phyloP scores from a whole-genome alignment of 2,113 vertebrate species.

The Edolisoma coerulescens region DNA sequence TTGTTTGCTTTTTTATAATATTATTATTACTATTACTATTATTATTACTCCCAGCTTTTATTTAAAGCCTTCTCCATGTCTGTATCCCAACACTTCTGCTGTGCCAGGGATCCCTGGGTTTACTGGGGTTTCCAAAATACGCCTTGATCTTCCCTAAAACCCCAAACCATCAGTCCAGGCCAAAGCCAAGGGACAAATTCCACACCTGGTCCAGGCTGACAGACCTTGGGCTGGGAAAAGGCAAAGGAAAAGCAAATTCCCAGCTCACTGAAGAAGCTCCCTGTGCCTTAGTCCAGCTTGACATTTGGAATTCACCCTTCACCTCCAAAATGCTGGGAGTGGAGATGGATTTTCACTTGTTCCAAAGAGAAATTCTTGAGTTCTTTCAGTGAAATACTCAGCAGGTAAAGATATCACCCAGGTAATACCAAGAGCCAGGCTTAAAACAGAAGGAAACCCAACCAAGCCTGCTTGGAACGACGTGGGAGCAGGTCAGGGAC shows the following conservation, averaged over 20 bases:
- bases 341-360: background rate
- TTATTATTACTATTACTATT: background rate
- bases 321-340: background rate
- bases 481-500: background rate
- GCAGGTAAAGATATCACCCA: too few relatives aligned
- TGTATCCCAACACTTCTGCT: conserved; percentile 7
- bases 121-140: background rate
- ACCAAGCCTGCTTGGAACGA: background rate
- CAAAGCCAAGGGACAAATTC: background rate
- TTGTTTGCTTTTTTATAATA: background rate
- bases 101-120: background rate
- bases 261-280: background rate
- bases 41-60: background rate
- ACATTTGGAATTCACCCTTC: background rate
- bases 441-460: background rate
- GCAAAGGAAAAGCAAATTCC: background rate
- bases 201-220: background rate
- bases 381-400: background rate
- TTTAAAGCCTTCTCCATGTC: background rate
- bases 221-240: background rate
- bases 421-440: background rate
- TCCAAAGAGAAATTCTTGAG: background rate
- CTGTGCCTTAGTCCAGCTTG: background rate
- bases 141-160: background rate
- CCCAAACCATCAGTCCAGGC: background rate